These are phyloP conservation scores for Diaprepes abbreviatus DNA, from an alignment of 2,888 invertebrate genomes.

Conservation along the genomic window DNA sequence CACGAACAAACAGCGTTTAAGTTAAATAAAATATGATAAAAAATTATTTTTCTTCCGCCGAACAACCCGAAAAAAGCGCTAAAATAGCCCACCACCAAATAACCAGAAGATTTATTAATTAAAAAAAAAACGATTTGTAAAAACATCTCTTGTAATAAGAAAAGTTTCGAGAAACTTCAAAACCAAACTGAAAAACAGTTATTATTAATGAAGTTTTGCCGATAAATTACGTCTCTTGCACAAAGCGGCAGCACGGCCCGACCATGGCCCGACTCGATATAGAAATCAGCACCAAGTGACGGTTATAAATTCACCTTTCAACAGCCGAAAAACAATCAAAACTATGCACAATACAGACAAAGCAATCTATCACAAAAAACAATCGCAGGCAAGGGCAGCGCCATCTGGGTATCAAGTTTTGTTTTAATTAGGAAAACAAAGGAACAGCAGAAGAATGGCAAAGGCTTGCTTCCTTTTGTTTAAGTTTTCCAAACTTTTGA, in stretches of 20 bases:
- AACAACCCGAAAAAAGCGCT: background rate
- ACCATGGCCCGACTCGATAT: conserved; percentile 52
- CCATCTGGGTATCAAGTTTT: conserved; percentile 67
- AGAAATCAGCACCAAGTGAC: conserved; percentile 50
- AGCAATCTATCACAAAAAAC: conserved; percentile 68
- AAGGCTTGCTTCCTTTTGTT: conserved; percentile 29
- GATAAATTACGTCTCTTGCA: conserved; percentile 43
- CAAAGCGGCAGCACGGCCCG: conserved; percentile 15
- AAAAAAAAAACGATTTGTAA: conserved; percentile 15
- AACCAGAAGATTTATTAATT: conserved; percentile 23
- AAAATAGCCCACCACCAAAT: background rate
- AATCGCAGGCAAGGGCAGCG: conserved; percentile 58
- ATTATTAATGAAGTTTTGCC: conserved; percentile 48
- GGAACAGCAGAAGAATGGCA: conserved; percentile 60
- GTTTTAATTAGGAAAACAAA: conserved; percentile 67
- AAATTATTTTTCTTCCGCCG: too few relatives aligned
- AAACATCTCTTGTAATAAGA: conserved; percentile 26
- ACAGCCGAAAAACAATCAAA: conserved; percentile 65
- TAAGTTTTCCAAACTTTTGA: conserved; percentile 20
- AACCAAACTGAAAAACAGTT: conserved; percentile 43
- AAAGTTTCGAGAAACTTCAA: conserved; percentile 36
- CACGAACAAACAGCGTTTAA: too few relatives aligned
- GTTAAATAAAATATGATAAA: too few relatives aligned
- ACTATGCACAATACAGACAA: conserved; percentile 67
- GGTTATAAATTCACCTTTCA: conserved; percentile 66